phyloP scores from a whole-genome alignment of 1,140 invertebrate genomes.

The Diachasma alloeum region DNA sequence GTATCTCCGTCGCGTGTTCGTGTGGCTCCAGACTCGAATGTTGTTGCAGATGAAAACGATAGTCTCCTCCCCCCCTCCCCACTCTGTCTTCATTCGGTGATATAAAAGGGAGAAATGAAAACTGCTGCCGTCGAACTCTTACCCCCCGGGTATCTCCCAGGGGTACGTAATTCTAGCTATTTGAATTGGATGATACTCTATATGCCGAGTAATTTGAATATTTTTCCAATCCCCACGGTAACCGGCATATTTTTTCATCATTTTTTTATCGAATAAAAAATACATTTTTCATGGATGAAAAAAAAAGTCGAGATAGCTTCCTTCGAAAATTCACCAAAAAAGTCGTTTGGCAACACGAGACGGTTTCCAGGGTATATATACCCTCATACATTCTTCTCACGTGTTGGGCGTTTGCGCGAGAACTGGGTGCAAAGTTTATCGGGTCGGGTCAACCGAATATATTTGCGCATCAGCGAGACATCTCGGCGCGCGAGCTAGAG shows the following conservation, averaged over 20 bases:
- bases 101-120: background rate
- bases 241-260: background rate
- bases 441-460: slow-evolving; percentile 39
- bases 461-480: slow-evolving; percentile 26
- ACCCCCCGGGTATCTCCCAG: background rate
- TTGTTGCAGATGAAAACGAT: background rate
- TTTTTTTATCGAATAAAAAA: background rate
- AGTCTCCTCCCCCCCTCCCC: background rate
- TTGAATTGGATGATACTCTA: background rate
- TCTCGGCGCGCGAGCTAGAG: background rate
- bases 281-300: background rate
- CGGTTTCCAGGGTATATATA: background rate
- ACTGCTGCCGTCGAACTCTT: background rate
- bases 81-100: too few relatives aligned
- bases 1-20: background rate
- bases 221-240: background rate
- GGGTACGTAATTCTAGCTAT: background rate
- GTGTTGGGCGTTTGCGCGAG: slow-evolving; percentile 24
- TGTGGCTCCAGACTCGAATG: too few relatives aligned
- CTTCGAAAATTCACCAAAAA: background rate
- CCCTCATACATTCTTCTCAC: slow-evolving; percentile 18
- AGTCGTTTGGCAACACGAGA: background rate
- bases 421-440: slow-evolving; percentile 50
- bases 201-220: background rate
- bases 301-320: background rate